Base-by-base conservation (phyloP, 2,113 vertebrate species). In the Cyprinodon brontotheroides region DNA sequence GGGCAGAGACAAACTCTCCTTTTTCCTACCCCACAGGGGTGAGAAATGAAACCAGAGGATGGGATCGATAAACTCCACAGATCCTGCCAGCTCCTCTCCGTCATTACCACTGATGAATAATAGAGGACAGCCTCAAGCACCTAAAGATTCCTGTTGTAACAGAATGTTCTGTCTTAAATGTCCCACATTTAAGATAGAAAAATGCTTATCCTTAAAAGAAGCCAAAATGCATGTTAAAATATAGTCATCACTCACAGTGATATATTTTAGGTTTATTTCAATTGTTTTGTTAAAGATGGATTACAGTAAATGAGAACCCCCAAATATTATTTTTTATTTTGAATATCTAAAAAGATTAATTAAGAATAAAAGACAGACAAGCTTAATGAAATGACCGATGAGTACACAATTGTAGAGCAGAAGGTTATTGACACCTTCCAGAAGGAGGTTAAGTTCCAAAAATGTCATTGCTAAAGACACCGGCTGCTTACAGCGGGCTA, bases 31-130 rank as follows among this genome's bases (percentile, higher is more conserved):
- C 75, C 90, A 90, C 85, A 74, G 61, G 79, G 86, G 75, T 79
- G 73, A 87, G 75, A 80, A 78, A 83, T 84, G 76, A 86, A 86
- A 88, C 87, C 81, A 84, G 45, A 79, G 77, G 91, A 92, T 67
- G 78, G 66, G 91, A 94, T 94, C 89, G 79, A 93, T 94, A 92
- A 29, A 64, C 78, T 80, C 67, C 90, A 84, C 90, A 93, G 89
- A 89, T 91, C 89, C 83, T 90, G 84, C 90, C 70, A 86, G 81
- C 81, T 86, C 75, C 89, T 85, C 84, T 90, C 86, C 87, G 85
- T 91, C 90, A 91, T 93, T 92, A 92, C 81, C 74, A 86, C 83
- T 86, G 68, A 90, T 94, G 78, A 93, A 94, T 94, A 93, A 93
- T 92, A 92, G 77, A 93, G 86, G 76, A 86, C 68, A 40, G 67